These are phyloP conservation scores for Apeltes quadracus DNA, from an alignment of 2,113 vertebrate species.

Conservation along the genomic window DNA sequence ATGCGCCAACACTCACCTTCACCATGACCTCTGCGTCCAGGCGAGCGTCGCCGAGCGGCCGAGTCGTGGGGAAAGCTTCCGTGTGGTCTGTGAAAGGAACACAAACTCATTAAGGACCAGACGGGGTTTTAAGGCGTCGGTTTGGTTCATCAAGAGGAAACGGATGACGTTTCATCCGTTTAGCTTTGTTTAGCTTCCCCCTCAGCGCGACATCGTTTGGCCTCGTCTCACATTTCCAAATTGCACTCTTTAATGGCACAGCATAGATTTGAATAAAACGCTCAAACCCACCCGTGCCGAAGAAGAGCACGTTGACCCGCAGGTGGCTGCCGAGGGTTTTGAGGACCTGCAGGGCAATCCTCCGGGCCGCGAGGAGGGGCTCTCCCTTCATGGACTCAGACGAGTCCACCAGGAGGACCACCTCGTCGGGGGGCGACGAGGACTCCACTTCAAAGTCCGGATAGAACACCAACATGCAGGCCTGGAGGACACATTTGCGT, in stretches of 20 bases:
- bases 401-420: slow-evolving; percentile 84
- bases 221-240: not conserved
- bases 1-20: slow-evolving; percentile 71
- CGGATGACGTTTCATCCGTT: not conserved
- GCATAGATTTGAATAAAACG: not conserved
- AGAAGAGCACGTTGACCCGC: slow-evolving; percentile 81
- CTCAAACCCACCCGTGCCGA: slow-evolving; percentile 81
- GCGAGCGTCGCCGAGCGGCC: slow-evolving; percentile 28
- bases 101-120: no score
- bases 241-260: not conserved
- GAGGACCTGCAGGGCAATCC: slow-evolving; percentile 79
- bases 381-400: slow-evolving; percentile 86
- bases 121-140: not conserved
- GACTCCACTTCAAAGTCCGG: slow-evolving; percentile 75
- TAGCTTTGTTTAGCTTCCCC: not conserved
- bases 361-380: slow-evolving; percentile 74
- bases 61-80: slow-evolving; percentile 80
- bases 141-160: not conserved
- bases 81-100: slow-evolving; percentile 73
- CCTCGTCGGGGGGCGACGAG: slow-evolving; percentile 57
- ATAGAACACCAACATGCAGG: slow-evolving; percentile 91
- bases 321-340: slow-evolving; percentile 56
- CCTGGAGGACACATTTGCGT: slow-evolving; percentile 67
- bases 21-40: slow-evolving; percentile 75
- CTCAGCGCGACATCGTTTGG: not conserved